A percentile compares a stretch with the other conserved stretches of the same genome.
Evolutionary conservation across 2,113 vertebrate species (phyloP).

Genomic region (Rhabdornis inornatus): DNA sequence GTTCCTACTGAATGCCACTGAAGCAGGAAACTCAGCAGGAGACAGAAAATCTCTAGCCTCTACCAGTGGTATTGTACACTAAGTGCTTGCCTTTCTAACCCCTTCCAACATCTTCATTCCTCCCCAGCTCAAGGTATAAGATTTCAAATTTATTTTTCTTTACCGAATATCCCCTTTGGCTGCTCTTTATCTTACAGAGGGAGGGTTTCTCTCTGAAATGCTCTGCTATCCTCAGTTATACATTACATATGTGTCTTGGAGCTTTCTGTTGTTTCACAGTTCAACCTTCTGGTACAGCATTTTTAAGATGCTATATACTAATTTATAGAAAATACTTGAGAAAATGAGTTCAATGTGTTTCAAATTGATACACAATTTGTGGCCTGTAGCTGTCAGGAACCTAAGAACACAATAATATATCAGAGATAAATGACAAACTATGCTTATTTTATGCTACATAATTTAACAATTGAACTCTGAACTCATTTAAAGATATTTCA

Average conservation of each 20-base stretch:
- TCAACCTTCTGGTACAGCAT: background rate
- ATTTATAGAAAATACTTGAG: constrained; percentile 9
- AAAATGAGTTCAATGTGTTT: background rate
- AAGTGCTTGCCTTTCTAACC: background rate
- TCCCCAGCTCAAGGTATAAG: background rate
- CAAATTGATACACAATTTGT: background rate
- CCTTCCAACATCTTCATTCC: background rate
- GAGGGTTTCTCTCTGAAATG: background rate
- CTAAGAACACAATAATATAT: background rate
- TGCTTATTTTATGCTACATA: background rate
- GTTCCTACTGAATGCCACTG: background rate
- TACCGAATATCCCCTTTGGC: background rate
- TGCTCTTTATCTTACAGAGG: background rate
- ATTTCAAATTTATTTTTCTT: background rate
- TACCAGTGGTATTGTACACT: background rate
- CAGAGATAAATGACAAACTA: background rate
- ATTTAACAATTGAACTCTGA: constrained; percentile 2
- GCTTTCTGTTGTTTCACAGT: background rate
- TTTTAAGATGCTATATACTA: background rate
- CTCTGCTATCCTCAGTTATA: background rate
- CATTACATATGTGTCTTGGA: background rate
- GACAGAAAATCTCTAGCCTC: background rate
- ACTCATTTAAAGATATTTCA: background rate
- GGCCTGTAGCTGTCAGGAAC: background rate
- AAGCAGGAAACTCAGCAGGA: background rate